phyloP scores from a whole-genome alignment of 2,888 invertebrate genomes.

The Melanchra persicariae region DNA sequence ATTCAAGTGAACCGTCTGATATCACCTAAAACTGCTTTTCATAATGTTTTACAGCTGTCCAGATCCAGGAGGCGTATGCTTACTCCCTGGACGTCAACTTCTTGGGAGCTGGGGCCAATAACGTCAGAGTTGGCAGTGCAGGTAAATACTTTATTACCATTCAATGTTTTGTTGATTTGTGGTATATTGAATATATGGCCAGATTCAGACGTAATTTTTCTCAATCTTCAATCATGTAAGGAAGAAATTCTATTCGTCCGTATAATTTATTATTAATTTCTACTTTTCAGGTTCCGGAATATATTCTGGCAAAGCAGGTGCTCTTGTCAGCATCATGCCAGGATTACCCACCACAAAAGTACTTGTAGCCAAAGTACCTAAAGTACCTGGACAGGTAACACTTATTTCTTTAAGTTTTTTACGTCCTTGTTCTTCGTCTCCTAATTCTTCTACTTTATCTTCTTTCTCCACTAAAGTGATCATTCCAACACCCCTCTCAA shows the following conservation, averaged over 20 bases:
- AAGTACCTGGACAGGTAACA: conserved; percentile 84
- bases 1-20: too few species aligned
- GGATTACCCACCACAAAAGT: conserved; percentile 82
- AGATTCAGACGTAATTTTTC: not conserved
- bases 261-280: not conserved
- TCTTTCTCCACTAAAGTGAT: not conserved
- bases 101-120: conserved; percentile 93
- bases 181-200: not conserved
- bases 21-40: too few species aligned
- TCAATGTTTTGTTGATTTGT: not conserved
- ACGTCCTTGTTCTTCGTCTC: not conserved
- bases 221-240: not conserved
- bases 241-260: not conserved
- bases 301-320: conserved; percentile 91
- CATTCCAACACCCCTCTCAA: not conserved
- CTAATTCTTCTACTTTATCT: too few species aligned
- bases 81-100: conserved; percentile 93
- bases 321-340: conserved; percentile 85
- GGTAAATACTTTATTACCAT: conserved; percentile 70
- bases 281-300: conserved; percentile 93
- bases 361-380: conserved; percentile 86
- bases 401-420: not conserved
- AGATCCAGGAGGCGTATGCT: conserved; percentile 93
- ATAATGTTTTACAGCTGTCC: conserved; percentile 88
- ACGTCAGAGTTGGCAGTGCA: conserved; percentile 91